Base-by-base conservation (phyloP, 2,113 vertebrate genomes). In the Canis aureus region DNA sequence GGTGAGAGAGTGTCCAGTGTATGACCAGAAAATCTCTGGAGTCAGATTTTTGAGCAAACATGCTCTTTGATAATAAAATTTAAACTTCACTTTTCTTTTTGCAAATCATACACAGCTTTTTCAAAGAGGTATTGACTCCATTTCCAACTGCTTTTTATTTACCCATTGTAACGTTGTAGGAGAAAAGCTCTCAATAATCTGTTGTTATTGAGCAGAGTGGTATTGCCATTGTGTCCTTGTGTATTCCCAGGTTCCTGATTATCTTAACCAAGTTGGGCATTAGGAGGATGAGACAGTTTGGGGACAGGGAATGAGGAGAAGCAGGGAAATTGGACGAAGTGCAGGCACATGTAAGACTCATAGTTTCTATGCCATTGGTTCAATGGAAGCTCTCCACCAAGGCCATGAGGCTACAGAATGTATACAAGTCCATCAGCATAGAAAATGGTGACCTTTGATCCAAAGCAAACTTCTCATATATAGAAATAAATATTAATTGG, bases 321-420 rank as follows among this genome's bases (percentile, higher is more conserved):
- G 53, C 4, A 78, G 43, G 29, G 6, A 35, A 27, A 7, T 0
- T 51, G 11, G 43, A 7, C 7, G 5, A 27, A 5, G 3, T 12
- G 4, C 19, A 25, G 57, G 3, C 22, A 8, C 22, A 8, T 9
- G 1, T 9, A 4, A 59, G 15, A 69, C 35, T 43, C 29, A 29
- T 0, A 8, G n/a, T n/a, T 12, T 6, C 11, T 17, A 3, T 10
- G 8, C 25, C 43, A 0, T 11, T 76, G n/a, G 22, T 49, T 25
- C 20, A 8, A 5, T 22, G 12, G 38, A 25, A 27, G 17, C 11
- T 16, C 0, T 9, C 60, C 17, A 38, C 53, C 69, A 49, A 11
- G n/a, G 43, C 66, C 1, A 6, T 25, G 13, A 66, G 32, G 55
- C 20, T 57, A 35, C 3, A 17, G 27, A 38, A 49, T 3, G 2